Evolutionary conservation across 2,797 vertebrate species (phyloP), one percentile per base, ranked within the genome.

Genomic region (Chloroceryle amazona): DNA sequence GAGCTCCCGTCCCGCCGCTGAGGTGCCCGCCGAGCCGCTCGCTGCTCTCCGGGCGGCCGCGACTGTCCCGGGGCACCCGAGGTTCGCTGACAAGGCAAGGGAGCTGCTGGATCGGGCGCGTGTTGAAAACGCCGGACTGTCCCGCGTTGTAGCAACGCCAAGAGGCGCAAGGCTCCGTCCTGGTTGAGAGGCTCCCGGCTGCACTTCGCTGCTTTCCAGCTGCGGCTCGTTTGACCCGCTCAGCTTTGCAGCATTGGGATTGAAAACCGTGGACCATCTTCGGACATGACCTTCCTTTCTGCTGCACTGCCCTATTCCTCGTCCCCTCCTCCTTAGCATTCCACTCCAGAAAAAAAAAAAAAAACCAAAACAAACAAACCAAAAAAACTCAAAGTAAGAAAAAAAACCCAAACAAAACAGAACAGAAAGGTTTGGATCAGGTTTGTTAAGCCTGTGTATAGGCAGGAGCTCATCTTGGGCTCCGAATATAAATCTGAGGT

Each of bases 41-140:
- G 33, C 52, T 10, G 60, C 29, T 51, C 11, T 44, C 31, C 12
- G 16, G 42, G 15, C 7, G 18, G 21, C 13, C n/a, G 14, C 10
- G 18, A 35, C 19, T 10, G 42, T 14, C 31, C 51, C 28, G 39
- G 61, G 60, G 8, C 21, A 8, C 16, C 37, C 35, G 23, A 29
- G 16, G 39, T 44, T 52, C 25, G 6, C 44, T 3, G 33, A 21
- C 22, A 6, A 19, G 49, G 26, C 20, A 0, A 4, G 62, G 78
- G 4, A 16, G 55, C 26, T 5, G 75, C 37, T 1, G 51, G 10
- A 5, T 1, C 2, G 5, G 12, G 1, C 3, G 6, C 8, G 3
- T 2, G 58, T 3, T 6, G 37, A 1, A 16, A 58, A 0, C 1
- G 4, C 5, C 0, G 20, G 1, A 28, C 13, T 5, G 54, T 7